Conservation (phyloP, 2,888 invertebrate species). For the Chesias legatella region DNA sequence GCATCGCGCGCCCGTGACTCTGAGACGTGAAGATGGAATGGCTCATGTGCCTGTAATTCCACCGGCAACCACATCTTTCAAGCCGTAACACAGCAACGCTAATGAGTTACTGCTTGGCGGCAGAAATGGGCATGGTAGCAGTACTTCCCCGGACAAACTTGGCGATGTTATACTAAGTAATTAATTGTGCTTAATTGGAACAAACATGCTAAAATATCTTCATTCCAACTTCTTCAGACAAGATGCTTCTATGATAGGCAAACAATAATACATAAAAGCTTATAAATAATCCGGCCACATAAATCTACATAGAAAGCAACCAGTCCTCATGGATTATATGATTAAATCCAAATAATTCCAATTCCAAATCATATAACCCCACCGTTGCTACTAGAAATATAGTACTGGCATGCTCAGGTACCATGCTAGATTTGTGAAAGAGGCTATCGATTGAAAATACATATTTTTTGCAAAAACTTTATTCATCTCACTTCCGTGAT, state of each 20-base stretch:
- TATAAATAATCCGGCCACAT: slow-evolving; percentile 10
- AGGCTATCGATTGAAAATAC: slow-evolving; percentile 65
- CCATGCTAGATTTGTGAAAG: slow-evolving; percentile 30
- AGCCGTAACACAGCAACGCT: too few species aligned
- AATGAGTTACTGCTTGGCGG: too few species aligned
- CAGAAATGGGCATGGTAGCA: too few species aligned
- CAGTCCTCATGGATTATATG: slow-evolving; percentile 16
- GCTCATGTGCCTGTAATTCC: too few species aligned
- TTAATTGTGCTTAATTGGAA: slow-evolving; percentile 10
- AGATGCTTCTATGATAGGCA: slow-evolving; percentile 19
- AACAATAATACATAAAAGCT: slow-evolving; percentile 12
- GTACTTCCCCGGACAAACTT: too few species aligned
- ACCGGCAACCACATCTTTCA: too few species aligned
- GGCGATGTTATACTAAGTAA: too few species aligned
- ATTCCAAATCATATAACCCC: slow-evolving; percentile 17
- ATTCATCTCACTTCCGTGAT: slow-evolving; percentile 59
- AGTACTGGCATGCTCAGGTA: slow-evolving; percentile 27
- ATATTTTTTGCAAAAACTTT: slow-evolving; percentile 62
- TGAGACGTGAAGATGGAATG: too few species aligned
- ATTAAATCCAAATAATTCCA: slow-evolving; percentile 11
- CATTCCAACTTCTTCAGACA: slow-evolving; percentile 7
- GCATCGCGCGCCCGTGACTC: too few species aligned
- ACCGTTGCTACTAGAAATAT: slow-evolving; percentile 21
- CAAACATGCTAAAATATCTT: slow-evolving; percentile 13
- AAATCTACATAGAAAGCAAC: slow-evolving; percentile 23